These are phyloP conservation scores for Rhysida immarginata DNA, from an alignment of 1,140 invertebrate species.

Conservation along the genomic window DNA sequence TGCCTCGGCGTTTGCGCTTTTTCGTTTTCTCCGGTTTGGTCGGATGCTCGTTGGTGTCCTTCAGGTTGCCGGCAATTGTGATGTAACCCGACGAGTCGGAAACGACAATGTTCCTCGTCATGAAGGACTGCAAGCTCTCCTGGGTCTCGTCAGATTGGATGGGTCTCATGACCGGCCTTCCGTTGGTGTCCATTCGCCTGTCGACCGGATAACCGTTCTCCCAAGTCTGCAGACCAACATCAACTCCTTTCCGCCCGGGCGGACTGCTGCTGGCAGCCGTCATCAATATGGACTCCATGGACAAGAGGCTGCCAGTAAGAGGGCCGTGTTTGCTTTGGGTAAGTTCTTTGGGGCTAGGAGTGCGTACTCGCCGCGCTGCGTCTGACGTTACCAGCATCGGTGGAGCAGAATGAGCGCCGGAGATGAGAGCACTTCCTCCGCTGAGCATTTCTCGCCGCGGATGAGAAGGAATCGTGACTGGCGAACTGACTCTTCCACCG, in stretches of 20 bases:
- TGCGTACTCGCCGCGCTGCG: neutral
- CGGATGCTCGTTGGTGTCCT: neutral
- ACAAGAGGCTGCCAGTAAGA: conserved; percentile 5
- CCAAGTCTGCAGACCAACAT: neutral
- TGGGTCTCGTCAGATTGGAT: neutral
- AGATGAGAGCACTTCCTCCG: neutral
- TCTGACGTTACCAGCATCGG: neutral
- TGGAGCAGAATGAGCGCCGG: conserved; percentile 2
- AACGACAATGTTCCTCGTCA: conserved; percentile 12
- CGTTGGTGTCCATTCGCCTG: neutral
- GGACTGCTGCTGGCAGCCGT: neutral
- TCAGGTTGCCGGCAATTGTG: neutral
- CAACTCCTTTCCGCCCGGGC: neutral
- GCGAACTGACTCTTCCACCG: neutral
- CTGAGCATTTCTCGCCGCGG: neutral
- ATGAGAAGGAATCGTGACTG: neutral
- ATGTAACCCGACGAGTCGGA: conserved; percentile 12
- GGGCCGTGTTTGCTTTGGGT: neutral
- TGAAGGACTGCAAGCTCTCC: neutral
- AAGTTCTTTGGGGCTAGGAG: conserved; percentile 2
- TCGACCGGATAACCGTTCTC: neutral
- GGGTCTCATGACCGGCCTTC: neutral
- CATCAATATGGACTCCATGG: conserved; percentile 9
- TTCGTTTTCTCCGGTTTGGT: neutral
- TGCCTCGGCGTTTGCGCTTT: neutral